A percentile compares a stretch with the other conserved stretches of the same genome.
Conservation (phyloP, 2,113 vertebrate species). For the Cichladusa arquata region DNA sequence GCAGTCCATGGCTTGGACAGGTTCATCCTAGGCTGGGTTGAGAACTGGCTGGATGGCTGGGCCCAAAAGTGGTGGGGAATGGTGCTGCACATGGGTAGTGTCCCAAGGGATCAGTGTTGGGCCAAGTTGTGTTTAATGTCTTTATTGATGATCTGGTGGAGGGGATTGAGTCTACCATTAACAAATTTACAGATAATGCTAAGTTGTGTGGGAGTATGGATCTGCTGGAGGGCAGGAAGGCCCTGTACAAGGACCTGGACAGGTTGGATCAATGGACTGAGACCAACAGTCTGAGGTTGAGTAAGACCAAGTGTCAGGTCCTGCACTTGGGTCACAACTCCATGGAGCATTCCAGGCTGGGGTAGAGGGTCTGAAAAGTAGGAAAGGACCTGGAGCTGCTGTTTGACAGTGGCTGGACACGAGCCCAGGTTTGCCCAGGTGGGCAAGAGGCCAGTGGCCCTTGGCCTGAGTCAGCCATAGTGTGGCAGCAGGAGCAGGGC, state of each 20-base stretch:
- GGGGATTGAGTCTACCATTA: background rate
- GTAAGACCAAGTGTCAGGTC: background rate
- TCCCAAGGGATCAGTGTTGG: background rate
- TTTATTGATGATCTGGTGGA: background rate
- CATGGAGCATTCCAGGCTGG: background rate
- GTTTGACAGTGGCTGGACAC: accelerated
- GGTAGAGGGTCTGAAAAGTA: background rate
- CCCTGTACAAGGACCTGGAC: background rate
- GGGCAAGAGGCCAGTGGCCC: background rate
- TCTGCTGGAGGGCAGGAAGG: background rate
- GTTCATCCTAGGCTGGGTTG: background rate
- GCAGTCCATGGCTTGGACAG: background rate
- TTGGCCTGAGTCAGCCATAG: background rate
- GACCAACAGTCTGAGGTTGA: background rate
- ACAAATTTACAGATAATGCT: accelerated
- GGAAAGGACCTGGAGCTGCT: background rate
- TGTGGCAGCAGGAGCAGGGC: background rate
- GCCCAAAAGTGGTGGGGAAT: background rate
- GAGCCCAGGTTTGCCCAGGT: background rate
- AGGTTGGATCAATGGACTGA: background rate
- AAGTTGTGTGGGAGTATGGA: background rate
- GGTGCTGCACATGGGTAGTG: background rate
- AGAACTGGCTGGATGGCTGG: background rate
- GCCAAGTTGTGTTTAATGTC: background rate
- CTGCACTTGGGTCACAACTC: background rate